Base-by-base conservation (phyloP, 2,113 vertebrate species). In the Salvelinus alpinus region DNA sequence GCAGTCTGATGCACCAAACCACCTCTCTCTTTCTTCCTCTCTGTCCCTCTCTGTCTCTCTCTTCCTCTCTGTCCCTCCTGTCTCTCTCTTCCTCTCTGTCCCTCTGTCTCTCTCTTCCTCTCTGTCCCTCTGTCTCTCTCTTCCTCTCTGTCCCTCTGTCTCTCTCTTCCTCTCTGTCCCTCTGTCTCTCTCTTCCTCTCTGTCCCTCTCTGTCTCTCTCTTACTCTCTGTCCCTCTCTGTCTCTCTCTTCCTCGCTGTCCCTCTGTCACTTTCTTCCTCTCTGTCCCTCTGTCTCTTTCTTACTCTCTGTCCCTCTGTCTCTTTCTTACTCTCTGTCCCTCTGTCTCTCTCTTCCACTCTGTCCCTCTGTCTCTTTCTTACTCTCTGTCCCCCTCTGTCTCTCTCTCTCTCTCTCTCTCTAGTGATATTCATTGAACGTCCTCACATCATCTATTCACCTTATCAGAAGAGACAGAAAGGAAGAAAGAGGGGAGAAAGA, bases 1-100 rank as follows among this genome's bases (percentile, higher is more conserved):
- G 77, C 85, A 88, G 86, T 86, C 82, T 81, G 87, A 86, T 88
- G 84, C 80, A 8, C 83, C 80, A 78, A 81, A n/a, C n/a, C n/a
- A 60, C 59, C 20, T 51, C 6, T 16, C 3, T 16, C 59, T 60
- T n/a, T 60, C 59, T 22, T n/a, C 59, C 20, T 4, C 59, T 8
- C 59, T 22, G 11, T 22, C 6, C 20, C 16, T n/a, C 16, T n/a
- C 57, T n/a, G 5, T n/a, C 57, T 60, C 57, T 60, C 5, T 60
- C 57, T 64, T 24, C 12, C 16, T 9, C 71, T 51, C 69, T 51
- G 11, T 51, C 69, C 8, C 69, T 6, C 22, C n/a, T 47, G 5
- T 70, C 68, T 44, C 9, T n/a, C 3, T 47, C 34, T 18, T 11
- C 18, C 18, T 12, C 57, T 6, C 57, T n/a, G 8, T n/a, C 27